Percentiles rank a stretch among this genome's conserved stretches.
Conservation (phyloP, 2,797 vertebrate species). For the Stomatorhinus walkeri region DNA sequence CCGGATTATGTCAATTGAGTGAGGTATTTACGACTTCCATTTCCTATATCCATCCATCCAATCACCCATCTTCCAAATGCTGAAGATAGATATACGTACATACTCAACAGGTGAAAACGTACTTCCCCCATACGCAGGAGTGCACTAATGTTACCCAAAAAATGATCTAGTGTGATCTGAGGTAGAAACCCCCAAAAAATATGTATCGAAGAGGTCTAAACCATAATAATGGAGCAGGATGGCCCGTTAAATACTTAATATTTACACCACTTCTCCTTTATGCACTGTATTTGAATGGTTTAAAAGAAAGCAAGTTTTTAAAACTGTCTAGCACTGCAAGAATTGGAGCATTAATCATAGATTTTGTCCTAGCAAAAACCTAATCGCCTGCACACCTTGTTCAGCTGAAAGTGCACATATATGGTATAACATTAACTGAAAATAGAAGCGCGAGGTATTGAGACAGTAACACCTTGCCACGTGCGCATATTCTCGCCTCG, state of each 20-base stretch:
- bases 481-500: not conserved
- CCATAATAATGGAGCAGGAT: not conserved
- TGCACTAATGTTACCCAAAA: not conserved
- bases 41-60: not conserved
- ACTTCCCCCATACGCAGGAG: not conserved
- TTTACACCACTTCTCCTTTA: not conserved
- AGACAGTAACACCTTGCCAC: not conserved
- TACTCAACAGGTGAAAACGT: not conserved
- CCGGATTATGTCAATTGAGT: not conserved
- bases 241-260: not conserved
- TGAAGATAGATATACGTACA: not conserved
- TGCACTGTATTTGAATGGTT: not conserved
- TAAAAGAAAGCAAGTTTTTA: not conserved
- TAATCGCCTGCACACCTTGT: not conserved
- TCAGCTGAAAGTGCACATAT: not conserved
- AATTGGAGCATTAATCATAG: not conserved
- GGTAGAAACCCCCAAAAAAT: not conserved
- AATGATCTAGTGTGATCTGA: not conserved
- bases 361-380: not conserved
- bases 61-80: not conserved
- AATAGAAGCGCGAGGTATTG: not conserved
- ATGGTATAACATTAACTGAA: not conserved
- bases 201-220: not conserved
- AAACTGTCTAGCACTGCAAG: not conserved
- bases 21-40: not conserved